Evolutionary conservation across 2,888 invertebrate genomes (phyloP), one percentile per base, ranked within the genome.

Genomic region (Spicauda simplicius): DNA sequence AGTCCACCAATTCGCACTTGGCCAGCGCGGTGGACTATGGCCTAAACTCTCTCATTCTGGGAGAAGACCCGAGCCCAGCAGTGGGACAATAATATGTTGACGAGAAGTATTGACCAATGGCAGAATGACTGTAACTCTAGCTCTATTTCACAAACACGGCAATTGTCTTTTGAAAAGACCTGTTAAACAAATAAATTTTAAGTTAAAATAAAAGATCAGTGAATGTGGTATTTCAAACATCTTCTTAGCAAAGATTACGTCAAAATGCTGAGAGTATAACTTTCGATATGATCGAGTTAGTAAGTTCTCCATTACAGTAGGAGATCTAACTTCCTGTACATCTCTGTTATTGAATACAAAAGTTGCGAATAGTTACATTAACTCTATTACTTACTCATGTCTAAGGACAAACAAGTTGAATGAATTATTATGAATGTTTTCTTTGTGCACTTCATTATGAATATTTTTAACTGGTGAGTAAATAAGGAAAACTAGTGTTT

Each of bases 331-430:
- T 58, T 58, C 19, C 11, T 16, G 25, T 57, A 58, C 45, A 30
- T 55, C 45, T 25, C 10, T 25, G 37, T 58, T 58, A 64, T 58
- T 64, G 58, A 58, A 64, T 25, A 25, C 52, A 53, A 58, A 64
- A 64, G 57, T 64, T 64, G 37, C n/a, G 37, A 52, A 64, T 37
- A 58, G 50, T 53, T 57, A 53, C 25, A 58, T 25, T 58, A 58
- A 64, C 58, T 64, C 57, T 25, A 58, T 64, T 58, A 64, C 33
- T 64, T 57, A 64, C 25, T 25, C 52, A 52, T 64, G 52, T 64
- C 14, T 3, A 54, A 58, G 25, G 25, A 25, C 25, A 25, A 25
- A 57, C 57, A 64, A 58, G 64, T 58, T 58, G 52, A 52, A 20
- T n/a, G 25, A n/a, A n/a, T n/a, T 25, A 25, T 25, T 57, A 58